Evolutionary conservation across 2,113 vertebrate genomes (phyloP).

Genomic region (Mirza zaza): DNA sequence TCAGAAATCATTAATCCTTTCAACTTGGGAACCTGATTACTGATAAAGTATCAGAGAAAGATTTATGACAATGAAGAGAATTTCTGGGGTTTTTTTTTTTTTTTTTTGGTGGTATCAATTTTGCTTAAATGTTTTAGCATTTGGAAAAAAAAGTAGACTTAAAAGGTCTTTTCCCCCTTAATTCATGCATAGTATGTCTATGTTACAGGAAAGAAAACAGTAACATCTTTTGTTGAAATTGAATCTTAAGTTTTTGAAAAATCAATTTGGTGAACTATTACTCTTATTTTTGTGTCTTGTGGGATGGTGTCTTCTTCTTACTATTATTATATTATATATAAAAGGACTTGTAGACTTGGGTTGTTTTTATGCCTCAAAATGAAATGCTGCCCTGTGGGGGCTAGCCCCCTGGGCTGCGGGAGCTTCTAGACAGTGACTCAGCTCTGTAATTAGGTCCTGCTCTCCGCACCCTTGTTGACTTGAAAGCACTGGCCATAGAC

Average conservation of each 20-base stretch:
- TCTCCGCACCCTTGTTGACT: slow-evolving; percentile 36
- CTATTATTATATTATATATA: not conserved
- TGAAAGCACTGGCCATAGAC: slow-evolving; percentile 42
- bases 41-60: not conserved
- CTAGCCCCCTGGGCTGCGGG: not conserved
- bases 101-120: not conserved
- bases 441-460: slow-evolving; percentile 51
- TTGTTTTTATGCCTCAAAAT: slow-evolving; percentile 36
- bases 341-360: not conserved
- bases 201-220: not conserved
- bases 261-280: not conserved
- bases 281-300: slow-evolving; percentile 15
- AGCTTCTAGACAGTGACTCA: slow-evolving; percentile 55
- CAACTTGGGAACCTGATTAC: not conserved
- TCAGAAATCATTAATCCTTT: slow-evolving; percentile 11
- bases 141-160: not conserved
- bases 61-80: not conserved
- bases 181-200: not conserved
- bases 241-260: slow-evolving; percentile 8
- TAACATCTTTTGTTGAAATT: slow-evolving; percentile 9
- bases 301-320: not conserved
- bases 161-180: not conserved
- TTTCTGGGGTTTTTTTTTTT: not conserved
- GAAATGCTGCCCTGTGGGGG: slow-evolving; percentile 8
- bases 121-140: slow-evolving; percentile 30